Evolutionary conservation across 2,113 vertebrate species (phyloP), one percentile per base, ranked within the genome.

Genomic region (Sander lucioperca): DNA sequence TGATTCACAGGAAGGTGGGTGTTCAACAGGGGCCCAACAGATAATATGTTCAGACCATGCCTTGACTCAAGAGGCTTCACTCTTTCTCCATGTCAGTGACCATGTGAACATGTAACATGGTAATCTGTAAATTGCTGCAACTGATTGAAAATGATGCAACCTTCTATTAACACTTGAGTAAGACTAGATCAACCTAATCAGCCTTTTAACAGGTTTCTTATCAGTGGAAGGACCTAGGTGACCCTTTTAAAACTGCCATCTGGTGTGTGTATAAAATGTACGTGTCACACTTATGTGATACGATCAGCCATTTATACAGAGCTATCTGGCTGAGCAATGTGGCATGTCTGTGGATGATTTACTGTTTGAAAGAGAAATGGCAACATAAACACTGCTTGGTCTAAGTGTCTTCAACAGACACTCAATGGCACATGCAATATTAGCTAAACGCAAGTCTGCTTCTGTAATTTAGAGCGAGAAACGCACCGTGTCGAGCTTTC

Each of bases 181-280:
- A 53, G 16, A 65, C 57, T 23, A 65, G 62, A 84, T 82, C 45
- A 82, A 82, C 57, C 59, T 1, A 47, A 80, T 51, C 33, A 47
- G n/a, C 75, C 7, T 62, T 62, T 15, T 25, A 69, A 51, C 5
- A 39, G 54, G 36, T 27, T 50, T 19, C n/a, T 51, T 1, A 30
- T 72, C 62, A 58, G 39, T 13, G 27, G 23, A 58, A 27, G 48
- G 56, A 50, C 53, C 43, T 25, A 5, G 18, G n/a, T 56, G 54
- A 79, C 56, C n/a, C 50, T 57, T 43, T 59, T 39, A 56, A 75
- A 76, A 51, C 68, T 75, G 59, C 36, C 62, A 43, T 79, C 21
- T 69, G 23, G 9, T 39, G 77, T 51, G 66, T 69, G 53, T 53
- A 11, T 72, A 53, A 58, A 83, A 36, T 45, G 39, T 51, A 58